Evolutionary conservation across 2,113 vertebrate species (phyloP), one percentile per base, ranked within the genome.

Genomic region (Albula glossodonta): DNA sequence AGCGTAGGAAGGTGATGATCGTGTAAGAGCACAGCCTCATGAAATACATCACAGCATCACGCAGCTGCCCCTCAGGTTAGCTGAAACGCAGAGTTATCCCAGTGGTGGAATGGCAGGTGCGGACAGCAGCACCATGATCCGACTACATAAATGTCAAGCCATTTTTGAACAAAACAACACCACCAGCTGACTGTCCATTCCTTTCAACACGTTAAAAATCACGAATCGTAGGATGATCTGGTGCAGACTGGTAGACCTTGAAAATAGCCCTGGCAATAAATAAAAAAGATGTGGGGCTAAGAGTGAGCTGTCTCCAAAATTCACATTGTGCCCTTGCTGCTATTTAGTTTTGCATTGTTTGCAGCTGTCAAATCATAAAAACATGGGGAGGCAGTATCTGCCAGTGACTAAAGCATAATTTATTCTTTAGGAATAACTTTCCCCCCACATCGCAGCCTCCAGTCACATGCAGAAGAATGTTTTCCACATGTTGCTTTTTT

Each of bases 1-100:
- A 80, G 78, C 60, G 78, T 63, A 66, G 84, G 48, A 85, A 66
- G 84, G 84, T 50, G 84, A 85, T 56, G 56, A 85, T 70, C 60
- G 52, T 74, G 50, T 52, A 49, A 56, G 41, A 85, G 13, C 56
- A 41, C 41, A 9, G 5, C 6, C 57, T 12, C 48, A 1, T 15
- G 84, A 56, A 78, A 10, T 15, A 15, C 17, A 79, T 41, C 48
- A 60, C 31, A 49, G 51, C 52, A 25, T 19, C 6, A 31, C 56
- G 48, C 51, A 51, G 78, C 78, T 48, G 48, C 50, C 25, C 74
- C 74, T 78, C n/a, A 56, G 83, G 77, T 51, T 52, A 84, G 41
- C 74, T 52, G 51, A 81, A 85, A 50, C 57, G 78, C 12, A 25
- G 78, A 57, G 81, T 85, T 81, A 85, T 51, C 84, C 49, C 56